A percentile compares a stretch with the other conserved stretches of the same genome.
phyloP scores from a whole-genome alignment of 2,113 vertebrate genomes.

The Mormoops blainvillei region DNA sequence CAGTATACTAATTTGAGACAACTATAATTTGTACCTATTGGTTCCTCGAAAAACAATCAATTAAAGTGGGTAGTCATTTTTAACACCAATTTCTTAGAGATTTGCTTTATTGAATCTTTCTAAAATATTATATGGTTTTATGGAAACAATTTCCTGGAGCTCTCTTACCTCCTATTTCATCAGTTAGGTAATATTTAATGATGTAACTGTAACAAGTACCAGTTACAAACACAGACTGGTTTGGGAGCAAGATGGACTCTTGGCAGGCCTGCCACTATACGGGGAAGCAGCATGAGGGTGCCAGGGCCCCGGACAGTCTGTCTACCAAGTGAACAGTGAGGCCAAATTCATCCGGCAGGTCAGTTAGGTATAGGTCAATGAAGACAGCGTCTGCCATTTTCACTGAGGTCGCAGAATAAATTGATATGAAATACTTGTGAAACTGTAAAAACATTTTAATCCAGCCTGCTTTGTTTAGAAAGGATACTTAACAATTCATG shows the following conservation, averaged over 20 bases:
- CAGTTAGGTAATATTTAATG: background rate
- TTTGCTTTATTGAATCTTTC: background rate
- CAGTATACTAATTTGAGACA: background rate
- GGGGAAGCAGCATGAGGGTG: background rate
- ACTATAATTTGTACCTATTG: background rate
- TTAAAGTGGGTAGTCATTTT: background rate
- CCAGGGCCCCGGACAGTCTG: background rate
- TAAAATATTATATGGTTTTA: background rate
- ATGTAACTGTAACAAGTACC: background rate
- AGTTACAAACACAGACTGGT: background rate
- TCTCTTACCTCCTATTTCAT: background rate
- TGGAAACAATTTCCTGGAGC: background rate
- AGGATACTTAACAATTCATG: background rate
- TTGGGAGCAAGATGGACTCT: background rate
- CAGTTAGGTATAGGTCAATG: background rate
- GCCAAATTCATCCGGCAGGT: background rate
- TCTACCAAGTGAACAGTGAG: background rate
- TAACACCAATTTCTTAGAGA: background rate
- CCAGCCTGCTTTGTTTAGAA: background rate
- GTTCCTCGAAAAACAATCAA: background rate
- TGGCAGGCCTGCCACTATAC: background rate
- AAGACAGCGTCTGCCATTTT: background rate
- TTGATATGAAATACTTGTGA: background rate
- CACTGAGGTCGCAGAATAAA: background rate
- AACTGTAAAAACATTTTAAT: conserved; percentile 14